phyloP scores from a whole-genome alignment of 1,140 invertebrate species.

The Drosophila arizonae region DNA sequence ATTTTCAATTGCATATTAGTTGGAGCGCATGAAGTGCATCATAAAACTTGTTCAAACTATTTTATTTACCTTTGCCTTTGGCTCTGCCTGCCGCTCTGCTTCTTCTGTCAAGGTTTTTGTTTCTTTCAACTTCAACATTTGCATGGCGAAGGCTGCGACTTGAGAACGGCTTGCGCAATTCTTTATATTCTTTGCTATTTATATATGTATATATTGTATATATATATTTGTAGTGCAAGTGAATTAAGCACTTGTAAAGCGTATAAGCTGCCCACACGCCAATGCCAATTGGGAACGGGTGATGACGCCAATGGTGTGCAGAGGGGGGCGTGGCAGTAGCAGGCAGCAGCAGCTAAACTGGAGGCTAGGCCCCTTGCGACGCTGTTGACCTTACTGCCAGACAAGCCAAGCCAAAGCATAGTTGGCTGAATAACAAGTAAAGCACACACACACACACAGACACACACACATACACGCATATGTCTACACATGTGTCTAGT shows the following conservation, averaged over 20 bases:
- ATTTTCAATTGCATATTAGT: background rate
- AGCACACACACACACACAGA: slow-evolving; percentile 13
- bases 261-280: slow-evolving; percentile 68
- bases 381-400: slow-evolving; percentile 61
- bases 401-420: slow-evolving; percentile 29
- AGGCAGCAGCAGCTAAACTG: background rate
- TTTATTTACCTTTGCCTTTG: too few species aligned
- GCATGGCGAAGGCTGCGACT: slow-evolving; percentile 16
- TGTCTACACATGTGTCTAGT: slow-evolving; percentile 4
- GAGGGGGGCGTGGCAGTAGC: slow-evolving; percentile 21
- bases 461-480: slow-evolving; percentile 14
- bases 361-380: slow-evolving; percentile 24
- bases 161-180: slow-evolving; percentile 54
- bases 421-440: slow-evolving; percentile 29
- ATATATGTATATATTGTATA: slow-evolving; percentile 21
- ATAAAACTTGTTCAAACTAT: slow-evolving; percentile 6
- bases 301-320: slow-evolving; percentile 1
- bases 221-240: slow-evolving; percentile 49
- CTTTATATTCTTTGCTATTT: background rate
- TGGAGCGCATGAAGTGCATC: background rate
- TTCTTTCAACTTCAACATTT: slow-evolving; percentile 15
- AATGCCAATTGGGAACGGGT: slow-evolving; percentile 37
- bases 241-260: slow-evolving; percentile 76
- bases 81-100: too few species aligned
- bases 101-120: too few species aligned